A percentile compares a stretch with the other conserved stretches of the same genome.
phyloP scores from a whole-genome alignment of 2,888 invertebrate species.

The Synanthedon vespiformis region DNA sequence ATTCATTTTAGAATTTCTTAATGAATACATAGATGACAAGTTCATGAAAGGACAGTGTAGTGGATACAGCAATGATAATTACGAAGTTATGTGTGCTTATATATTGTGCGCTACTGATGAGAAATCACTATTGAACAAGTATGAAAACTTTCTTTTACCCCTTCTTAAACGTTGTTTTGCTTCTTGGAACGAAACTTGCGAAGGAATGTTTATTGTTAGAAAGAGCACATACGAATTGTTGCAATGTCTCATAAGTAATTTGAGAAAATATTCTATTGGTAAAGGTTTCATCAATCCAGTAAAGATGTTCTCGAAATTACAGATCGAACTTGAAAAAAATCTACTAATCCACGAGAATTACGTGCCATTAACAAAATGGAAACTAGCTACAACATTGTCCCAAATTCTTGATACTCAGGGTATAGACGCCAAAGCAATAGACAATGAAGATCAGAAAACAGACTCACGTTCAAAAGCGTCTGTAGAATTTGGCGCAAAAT shows the following conservation, averaged over 20 bases:
- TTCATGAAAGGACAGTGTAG: constrained; percentile 13
- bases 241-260: constrained; percentile 15
- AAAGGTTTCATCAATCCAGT: constrained; percentile 20
- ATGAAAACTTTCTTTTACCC: constrained; percentile 25
- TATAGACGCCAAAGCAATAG: constrained; percentile 1
- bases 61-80: constrained; percentile 9
- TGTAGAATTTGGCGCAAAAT: constrained; percentile 26
- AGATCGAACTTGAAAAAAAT: constrained; percentile 15
- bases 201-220: constrained; percentile 14
- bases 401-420: background rate
- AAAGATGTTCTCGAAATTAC: constrained; percentile 22
- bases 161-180: constrained; percentile 21
- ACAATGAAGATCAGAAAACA: constrained; percentile 11
- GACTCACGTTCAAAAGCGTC: constrained; percentile 15
- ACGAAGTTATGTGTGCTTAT: constrained; percentile 26
- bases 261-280: constrained; percentile 14
- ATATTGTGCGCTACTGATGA: constrained; percentile 25
- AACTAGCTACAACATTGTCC: constrained; percentile 19
- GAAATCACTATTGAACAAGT: constrained; percentile 26
- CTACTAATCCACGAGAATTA: constrained; percentile 33
- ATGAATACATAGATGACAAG: constrained; percentile 23
- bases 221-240: constrained; percentile 19
- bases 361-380: constrained; percentile 28
- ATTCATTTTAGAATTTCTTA: constrained; percentile 26
- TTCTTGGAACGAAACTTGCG: constrained; percentile 19